Base-by-base conservation (phyloP, 2,888 invertebrate species). In the Drosophila kanekoi region DNA sequence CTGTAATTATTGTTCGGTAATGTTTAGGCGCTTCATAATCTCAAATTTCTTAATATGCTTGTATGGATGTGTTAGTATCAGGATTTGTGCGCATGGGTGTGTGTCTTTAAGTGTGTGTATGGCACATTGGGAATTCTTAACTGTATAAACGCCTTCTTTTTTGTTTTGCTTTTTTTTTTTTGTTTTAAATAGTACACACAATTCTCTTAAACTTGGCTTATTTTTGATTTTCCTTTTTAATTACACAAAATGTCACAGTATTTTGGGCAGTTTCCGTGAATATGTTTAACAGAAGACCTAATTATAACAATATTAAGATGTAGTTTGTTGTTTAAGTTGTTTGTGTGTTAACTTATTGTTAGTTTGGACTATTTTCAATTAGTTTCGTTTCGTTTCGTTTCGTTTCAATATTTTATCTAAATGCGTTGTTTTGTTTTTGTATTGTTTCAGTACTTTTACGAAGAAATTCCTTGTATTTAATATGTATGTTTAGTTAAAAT, bases 121-220 rank as follows among this genome's bases (percentile, higher is more conserved):
- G 82, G 82, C 82, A 88, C 87, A 71, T 86, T 74, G 49, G 82
- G 74, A 88, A 63, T 54, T 67, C 48, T 61, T 72, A 70, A 60
- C 65, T 62, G 65, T 75, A 57, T 56, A 53, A 56, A 57, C 57
- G 16, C 33, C 23, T 11, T 52, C 20, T 32, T n/a, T 20, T 45
- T n/a, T 10, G n/a, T n/a, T n/a, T n/a, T n/a, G n/a, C n/a, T n/a
- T n/a, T n/a, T n/a, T n/a, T n/a, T n/a, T n/a, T n/a, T n/a, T n/a
- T n/a, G n/a, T 37, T 23, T 20, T n/a, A 6, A 9, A 14, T 3
- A 28, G 44, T 48, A 28, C 16, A 14, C 18, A 32, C 49, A 37
- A 14, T 57, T 54, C 23, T 45, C 41, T 41, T 59, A 62, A 23
- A 35, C 35, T 52, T 57, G 54, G 38, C 43, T 23, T 48, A 11